Evolutionary conservation across 2,888 invertebrate species (phyloP), one percentile per base, ranked within the genome.

Genomic region (Xanthorhoe designata): DNA sequence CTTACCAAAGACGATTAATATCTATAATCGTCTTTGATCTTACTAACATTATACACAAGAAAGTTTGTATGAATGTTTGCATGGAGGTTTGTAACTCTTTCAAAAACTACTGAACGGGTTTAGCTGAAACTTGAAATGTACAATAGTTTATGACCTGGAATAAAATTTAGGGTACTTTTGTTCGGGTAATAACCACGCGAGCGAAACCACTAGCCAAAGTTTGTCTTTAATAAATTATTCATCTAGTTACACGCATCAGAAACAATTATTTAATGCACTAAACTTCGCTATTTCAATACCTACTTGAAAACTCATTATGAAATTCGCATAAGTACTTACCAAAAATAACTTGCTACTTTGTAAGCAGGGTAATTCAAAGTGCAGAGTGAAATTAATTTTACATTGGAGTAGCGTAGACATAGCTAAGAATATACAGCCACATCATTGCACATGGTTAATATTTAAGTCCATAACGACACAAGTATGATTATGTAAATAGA

Each of bases 351-450:
- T 68, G 53, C 61, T 63, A 66, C 72, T 65, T 64, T 62, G 65
- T 66, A 64, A 64, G 52, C 54, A 62, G 47, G 64, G 62, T 70
- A 68, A 72, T 68, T 70, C 64, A 61, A 60, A 66, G 68, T 68
- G 64, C 66, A 71, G 68, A 72, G 66, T 54, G 75, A 85, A 85
- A 86, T 87, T 85, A 84, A 86, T 86, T 83, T 85, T 79, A 80
- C 82, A 82, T 79, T 74, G 77, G 73, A 69, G 75, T 66, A 66
- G 76, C 38, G 63, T 56, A 59, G 49, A 15, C 45, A 52, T 32
- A 68, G 55, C 38, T 29, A 0, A 42, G 17, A 47, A 8, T n/a
- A 10, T 1, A 38, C 17, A 59, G 59, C 13, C 51, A 58, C 10
- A 6, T 29, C 17, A 62, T 51, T 42, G 0, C 9, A 42, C 7